Conservation (phyloP, 2,113 vertebrate species). For the Canis aureus region DNA sequence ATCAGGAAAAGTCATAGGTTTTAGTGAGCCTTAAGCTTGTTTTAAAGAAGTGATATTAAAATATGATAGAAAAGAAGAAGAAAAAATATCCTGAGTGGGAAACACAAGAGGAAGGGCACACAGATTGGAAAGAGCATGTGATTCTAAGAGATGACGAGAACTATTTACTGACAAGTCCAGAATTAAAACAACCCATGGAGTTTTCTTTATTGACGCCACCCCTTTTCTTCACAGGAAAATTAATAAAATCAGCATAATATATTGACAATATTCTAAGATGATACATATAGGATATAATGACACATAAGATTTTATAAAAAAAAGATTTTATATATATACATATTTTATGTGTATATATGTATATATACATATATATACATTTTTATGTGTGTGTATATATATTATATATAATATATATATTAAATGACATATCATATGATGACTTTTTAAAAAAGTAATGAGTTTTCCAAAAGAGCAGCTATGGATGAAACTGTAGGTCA, state of each 20-base stretch:
- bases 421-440: not conserved
- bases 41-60: constrained; percentile 16
- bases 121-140: not conserved
- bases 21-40: not conserved
- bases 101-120: not conserved
- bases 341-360: not conserved
- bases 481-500: not conserved
- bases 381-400: no score
- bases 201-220: not conserved
- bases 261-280: not conserved
- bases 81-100: not conserved
- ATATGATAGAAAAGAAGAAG: not conserved
- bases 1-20: not conserved
- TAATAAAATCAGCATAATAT: not conserved
- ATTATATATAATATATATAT: not conserved
- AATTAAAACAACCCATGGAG: not conserved
- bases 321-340: not conserved
- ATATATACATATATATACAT: not conserved
- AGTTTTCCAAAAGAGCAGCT: constrained; percentile 15
- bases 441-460: constrained; percentile 38
- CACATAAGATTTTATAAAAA: not conserved
- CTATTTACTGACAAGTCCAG: not conserved
- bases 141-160: not conserved
- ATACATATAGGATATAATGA: not conserved
- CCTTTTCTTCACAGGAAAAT: not conserved